phyloP scores from a whole-genome alignment of 2,113 vertebrate species.

The Chaetops frenatus region DNA sequence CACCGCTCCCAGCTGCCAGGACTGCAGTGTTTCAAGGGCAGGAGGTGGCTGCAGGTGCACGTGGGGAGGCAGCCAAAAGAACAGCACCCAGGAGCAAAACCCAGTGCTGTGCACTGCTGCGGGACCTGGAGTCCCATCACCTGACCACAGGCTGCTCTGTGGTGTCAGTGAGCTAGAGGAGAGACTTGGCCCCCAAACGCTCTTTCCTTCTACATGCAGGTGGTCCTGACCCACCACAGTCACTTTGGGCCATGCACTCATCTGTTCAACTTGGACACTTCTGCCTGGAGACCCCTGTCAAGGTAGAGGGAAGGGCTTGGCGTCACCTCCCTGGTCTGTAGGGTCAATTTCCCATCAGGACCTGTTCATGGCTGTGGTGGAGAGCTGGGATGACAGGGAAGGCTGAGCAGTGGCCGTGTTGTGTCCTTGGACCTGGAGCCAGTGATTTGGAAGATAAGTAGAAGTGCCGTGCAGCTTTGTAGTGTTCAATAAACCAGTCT shows the following conservation, averaged over 20 bases:
- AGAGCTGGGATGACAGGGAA: background rate
- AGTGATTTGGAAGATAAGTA: background rate
- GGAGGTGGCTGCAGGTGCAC: slow-evolving; percentile 41
- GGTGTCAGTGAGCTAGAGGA: background rate
- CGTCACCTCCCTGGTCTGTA: background rate
- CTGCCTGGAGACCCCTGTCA: background rate
- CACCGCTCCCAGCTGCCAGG: background rate
- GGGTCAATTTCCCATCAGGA: background rate
- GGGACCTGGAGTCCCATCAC: background rate
- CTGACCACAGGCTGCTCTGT: fast-evolving
- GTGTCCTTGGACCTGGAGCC: background rate
- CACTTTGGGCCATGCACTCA: background rate
- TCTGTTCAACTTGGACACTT: background rate
- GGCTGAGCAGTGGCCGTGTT: background rate
- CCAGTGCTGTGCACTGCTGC: background rate
- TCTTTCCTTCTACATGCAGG: background rate
- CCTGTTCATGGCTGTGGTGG: background rate
- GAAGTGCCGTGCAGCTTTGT: background rate
- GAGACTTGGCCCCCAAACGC: background rate
- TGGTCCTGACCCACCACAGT: background rate
- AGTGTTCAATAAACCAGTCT: background rate
- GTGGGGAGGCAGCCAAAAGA: background rate
- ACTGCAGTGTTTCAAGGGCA: background rate
- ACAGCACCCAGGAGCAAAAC: background rate
- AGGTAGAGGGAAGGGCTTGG: background rate